phyloP scores from a whole-genome alignment of 2,888 invertebrate species.

The Ochlodes sylvanus region DNA sequence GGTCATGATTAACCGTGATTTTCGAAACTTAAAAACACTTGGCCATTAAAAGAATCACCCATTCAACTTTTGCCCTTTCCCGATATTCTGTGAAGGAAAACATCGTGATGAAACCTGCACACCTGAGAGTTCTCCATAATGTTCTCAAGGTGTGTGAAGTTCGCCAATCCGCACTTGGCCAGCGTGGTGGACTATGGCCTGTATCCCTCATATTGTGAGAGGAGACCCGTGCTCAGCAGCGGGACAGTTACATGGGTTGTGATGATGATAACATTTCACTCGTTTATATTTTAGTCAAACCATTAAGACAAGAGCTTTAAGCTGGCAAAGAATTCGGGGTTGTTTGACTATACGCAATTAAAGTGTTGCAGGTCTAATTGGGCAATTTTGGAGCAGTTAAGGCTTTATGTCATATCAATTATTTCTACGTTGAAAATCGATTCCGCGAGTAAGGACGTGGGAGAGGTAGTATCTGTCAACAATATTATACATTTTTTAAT shows the following conservation, averaged over 20 bases:
- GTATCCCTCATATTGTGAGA: no score
- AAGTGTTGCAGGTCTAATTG: conserved; percentile 41
- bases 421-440: conserved; percentile 17
- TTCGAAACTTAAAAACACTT: not conserved
- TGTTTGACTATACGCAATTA: conserved; percentile 48
- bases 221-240: no score
- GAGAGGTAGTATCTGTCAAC: not conserved
- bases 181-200: no score
- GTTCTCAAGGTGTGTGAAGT: no score
- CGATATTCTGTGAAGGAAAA: no score
- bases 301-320: conserved; percentile 15
- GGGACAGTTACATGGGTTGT: no score
- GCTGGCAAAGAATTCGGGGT: conserved; percentile 33
- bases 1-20: not conserved
- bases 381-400: conserved; percentile 39
- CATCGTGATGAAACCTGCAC: no score
- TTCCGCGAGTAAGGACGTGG: not conserved
- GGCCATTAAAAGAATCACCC: no score
- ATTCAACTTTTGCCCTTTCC: not conserved
- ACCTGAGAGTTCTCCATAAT: no score
- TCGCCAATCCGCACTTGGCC: no score
- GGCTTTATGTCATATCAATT: conserved; percentile 30
- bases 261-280: not conserved
- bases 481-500: no score
- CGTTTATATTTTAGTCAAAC: conserved; percentile 8